These are phyloP conservation scores for Leptopilina syphax DNA, from an alignment of 2,888 invertebrate species.

Conservation along the genomic window DNA sequence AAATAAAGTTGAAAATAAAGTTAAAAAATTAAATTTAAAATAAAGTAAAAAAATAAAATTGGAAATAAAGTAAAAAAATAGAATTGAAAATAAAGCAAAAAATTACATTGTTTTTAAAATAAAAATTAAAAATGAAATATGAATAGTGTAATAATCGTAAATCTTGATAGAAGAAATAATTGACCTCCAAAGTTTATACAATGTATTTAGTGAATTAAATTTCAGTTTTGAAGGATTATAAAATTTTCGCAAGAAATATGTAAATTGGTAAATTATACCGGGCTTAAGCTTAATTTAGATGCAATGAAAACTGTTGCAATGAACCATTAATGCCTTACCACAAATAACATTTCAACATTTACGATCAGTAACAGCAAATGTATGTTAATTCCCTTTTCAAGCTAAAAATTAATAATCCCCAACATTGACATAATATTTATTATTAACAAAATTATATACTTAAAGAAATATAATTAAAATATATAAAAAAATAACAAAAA, in stretches of 20 bases:
- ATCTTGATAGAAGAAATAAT: not conserved
- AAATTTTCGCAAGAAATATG: conserved; percentile 5
- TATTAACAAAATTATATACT: too few species aligned
- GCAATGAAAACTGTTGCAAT: not conserved
- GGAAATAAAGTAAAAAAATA: too few species aligned
- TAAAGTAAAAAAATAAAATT: too few species aligned
- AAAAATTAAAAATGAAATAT: too few species aligned
- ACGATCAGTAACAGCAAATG: not conserved
- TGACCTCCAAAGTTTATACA: not conserved
- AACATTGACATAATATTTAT: too few species aligned
- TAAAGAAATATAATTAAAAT: too few species aligned
- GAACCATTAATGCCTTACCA: conserved; percentile 20
- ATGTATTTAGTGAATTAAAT: not conserved
- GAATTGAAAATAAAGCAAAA: too few species aligned
- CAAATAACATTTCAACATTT: conserved; percentile 15
- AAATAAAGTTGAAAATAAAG: too few species aligned
- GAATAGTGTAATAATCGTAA: not conserved
- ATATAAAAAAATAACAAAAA: too few species aligned
- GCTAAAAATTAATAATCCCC: not conserved
- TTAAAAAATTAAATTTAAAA: too few species aligned
- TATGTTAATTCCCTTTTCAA: not conserved
- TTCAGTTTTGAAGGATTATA: not conserved
- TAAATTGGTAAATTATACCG: not conserved
- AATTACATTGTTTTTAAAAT: too few species aligned
- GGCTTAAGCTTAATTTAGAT: conserved; percentile 2